These are phyloP conservation scores for Cavia porcellus DNA, from an alignment of 2,113 vertebrate species.

Conservation along the genomic window DNA sequence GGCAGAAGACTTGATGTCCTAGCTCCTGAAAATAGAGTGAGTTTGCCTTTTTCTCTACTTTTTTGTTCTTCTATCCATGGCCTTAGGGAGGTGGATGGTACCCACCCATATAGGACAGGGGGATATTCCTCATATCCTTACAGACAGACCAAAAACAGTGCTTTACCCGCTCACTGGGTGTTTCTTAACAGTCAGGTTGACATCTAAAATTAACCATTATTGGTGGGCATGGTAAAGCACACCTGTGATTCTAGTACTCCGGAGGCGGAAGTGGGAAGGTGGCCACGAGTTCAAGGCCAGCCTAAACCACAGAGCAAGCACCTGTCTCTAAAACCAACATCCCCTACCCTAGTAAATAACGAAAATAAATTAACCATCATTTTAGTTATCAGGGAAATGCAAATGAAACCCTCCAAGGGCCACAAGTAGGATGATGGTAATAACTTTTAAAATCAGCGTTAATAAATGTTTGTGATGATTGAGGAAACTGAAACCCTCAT, in stretches of 20 bases:
- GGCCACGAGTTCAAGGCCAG: background rate
- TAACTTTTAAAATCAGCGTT: background rate
- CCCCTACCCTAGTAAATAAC: background rate
- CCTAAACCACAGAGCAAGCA: background rate
- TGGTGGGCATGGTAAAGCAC: background rate
- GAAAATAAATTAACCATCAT: background rate
- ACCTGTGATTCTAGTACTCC: background rate
- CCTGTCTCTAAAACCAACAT: background rate
- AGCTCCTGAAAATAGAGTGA: background rate
- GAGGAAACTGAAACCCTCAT: background rate
- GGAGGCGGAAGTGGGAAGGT: background rate
- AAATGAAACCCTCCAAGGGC: background rate
- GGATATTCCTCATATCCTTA: background rate
- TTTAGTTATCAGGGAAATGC: background rate
- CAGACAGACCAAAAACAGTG: background rate
- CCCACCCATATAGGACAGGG: background rate
- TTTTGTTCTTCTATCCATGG: background rate
- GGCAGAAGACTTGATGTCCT: background rate
- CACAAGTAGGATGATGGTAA: background rate
- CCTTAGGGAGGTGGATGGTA: background rate
- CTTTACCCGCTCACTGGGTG: background rate
- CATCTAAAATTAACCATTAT: background rate
- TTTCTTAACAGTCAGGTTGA: background rate
- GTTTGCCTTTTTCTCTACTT: background rate
- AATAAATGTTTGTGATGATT: background rate